Base-by-base conservation (phyloP, 2,797 vertebrate species). In the Pachyuromys duprasi region DNA sequence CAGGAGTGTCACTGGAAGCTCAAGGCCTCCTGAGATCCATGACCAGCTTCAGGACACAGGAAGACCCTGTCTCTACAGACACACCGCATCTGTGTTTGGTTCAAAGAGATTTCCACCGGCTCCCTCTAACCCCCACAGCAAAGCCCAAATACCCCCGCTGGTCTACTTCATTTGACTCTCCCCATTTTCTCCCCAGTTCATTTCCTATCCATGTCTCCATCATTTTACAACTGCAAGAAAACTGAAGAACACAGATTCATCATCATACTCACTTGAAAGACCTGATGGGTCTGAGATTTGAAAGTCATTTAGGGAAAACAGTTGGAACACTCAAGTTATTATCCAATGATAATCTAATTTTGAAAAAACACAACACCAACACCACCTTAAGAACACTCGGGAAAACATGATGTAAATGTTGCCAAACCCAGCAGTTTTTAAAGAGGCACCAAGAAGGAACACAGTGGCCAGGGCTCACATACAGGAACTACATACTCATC, bases 211-310 rank as follows among this genome's bases (percentile, higher is more conserved):
- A 53, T 31, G 8, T 78, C 72, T 79, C 81, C 39, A 89, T 42
- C 67, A 78, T 3, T 31, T 95, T 80, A 94, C 8, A 90, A 81
- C 39, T 83, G 93, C 18, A 24, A 80, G 62, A 91, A 96, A 89
- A 69, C 45, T 42, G 55, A 65, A 92, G 90, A 18, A 1, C 42
- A 24, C 2, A 89, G 11, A 45, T 80, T 93, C 49, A 76, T 57
- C 84, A 36, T 62, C 53, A 69, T 53, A 36, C 53, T 15, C 57
- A 49, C 5, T 60, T 90, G 45, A 69, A 57, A 53, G 4, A 18
- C 88, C 79, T 14, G 53, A 80, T 42, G 91, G 94, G 63, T 26
- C 53, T 11, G 1, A 74, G 42, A 86, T 55, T 65, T 65, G 57
- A 53, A 91, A 65, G 15, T 11, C 70, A 45, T 81, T 90, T 88